Evolutionary conservation across 1,140 invertebrate species (phyloP), one percentile per base, ranked within the genome.

Genomic region (Drosophila serrata): DNA sequence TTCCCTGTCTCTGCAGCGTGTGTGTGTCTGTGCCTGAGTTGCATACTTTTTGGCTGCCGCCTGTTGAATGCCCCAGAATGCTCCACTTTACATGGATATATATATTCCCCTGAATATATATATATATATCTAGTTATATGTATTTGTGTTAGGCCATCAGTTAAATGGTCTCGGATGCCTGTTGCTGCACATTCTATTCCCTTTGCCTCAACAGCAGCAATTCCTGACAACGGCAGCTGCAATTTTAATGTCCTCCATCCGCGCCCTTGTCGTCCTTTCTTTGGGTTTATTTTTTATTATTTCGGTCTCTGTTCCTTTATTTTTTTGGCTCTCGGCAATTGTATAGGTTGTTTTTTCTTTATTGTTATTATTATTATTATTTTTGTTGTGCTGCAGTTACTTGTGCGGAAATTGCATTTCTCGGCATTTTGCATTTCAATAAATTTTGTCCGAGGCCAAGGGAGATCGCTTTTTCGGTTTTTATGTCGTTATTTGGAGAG

Each of bases 391-490:
- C 60, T 61, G 81, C 67, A 67, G 64, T 79, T 87, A 75, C 61
- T 78, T 70, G 60, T 67, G 67, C 76, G 79, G 84, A 88, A 87
- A 88, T 87, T 87, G 84, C 84, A 87, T 87, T 87, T 87, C 84
- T 90, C 85, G 78, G 85, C 67, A 88, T 78, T 87, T 87, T 78
- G 80, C 73, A 87, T 84, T 87, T 87, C 84, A 87, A 87, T 87
- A 87, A 84, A 88, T 87, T 88, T 65, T 15, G 46, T n/a, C 40
- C 49, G 37, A 22, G 51, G 19, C 51, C 19, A 49, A 31, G 51
- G 78, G 76, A 80, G 68, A 51, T 39, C 22, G 59, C 65, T 40
- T 46, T 55, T 33, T n/a, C n/a, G 56, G 40, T 60, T 85, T 85
- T 86, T 81, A 79, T 75, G 69, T 67, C 76, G 60, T 42, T 67